Percentiles rank a stretch among this genome's conserved stretches.
Evolutionary conservation across 2,797 vertebrate genomes (phyloP).

Genomic region (Ispidina lecontei): DNA sequence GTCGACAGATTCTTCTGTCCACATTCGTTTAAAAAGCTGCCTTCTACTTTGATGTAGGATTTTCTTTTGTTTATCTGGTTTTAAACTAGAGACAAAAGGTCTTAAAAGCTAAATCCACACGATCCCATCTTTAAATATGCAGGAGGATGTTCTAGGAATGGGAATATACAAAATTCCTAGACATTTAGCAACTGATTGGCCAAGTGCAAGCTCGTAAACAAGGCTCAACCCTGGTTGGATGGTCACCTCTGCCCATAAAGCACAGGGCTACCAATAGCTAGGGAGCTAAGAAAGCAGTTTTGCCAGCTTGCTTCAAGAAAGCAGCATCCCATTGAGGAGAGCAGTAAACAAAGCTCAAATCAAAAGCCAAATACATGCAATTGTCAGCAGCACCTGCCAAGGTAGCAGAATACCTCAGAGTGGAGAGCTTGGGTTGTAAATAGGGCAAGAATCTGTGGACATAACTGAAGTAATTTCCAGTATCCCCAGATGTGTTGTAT

Average conservation of each 20-base stretch:
- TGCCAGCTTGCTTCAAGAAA: neutral
- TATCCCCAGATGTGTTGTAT: neutral
- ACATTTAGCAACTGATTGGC: neutral
- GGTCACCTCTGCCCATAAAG: neutral
- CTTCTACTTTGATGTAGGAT: neutral
- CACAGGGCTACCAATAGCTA: neutral
- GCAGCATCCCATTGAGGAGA: neutral
- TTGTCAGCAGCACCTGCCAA: neutral
- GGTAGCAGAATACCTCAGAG: neutral
- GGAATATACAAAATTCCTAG: neutral
- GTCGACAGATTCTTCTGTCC: neutral
- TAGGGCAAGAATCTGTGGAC: neutral
- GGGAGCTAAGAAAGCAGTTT: neutral
- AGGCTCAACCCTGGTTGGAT: neutral
- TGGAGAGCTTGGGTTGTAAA: neutral
- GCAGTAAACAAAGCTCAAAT: neutral
- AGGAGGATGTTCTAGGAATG: neutral
- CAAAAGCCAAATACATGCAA: neutral
- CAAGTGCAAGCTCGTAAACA: neutral
- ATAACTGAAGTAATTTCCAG: neutral
- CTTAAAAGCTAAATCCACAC: neutral
- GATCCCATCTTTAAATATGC: neutral
- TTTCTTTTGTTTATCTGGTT: neutral
- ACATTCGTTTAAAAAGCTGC: neutral
- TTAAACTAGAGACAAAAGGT: neutral